phyloP scores from a whole-genome alignment of 1,140 invertebrate species.

The Sarcophaga bullata region DNA sequence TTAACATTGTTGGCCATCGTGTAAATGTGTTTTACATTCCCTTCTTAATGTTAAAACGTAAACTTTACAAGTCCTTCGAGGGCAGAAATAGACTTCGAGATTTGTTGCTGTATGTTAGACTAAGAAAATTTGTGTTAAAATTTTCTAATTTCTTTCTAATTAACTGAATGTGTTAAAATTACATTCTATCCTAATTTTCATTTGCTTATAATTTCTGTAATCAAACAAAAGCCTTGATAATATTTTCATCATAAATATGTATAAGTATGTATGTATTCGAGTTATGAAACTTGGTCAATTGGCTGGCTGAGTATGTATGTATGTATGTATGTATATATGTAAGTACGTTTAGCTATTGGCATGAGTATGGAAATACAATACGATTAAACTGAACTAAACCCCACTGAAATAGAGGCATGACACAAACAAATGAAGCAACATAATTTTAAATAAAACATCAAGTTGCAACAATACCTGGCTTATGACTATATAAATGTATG shows the following conservation, averaged over 20 bases:
- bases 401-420: neutral
- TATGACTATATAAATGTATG: neutral
- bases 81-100: too few relatives aligned
- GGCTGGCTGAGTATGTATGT: neutral
- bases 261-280: neutral
- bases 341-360: too few relatives aligned
- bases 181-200: too few relatives aligned
- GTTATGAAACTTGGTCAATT: neutral
- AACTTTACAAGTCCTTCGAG: too few relatives aligned
- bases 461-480: slow-evolving; percentile 12
- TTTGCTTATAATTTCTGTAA: too few relatives aligned
- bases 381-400: neutral
- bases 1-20: neutral
- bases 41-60: neutral
- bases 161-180: too few relatives aligned
- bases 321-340: neutral
- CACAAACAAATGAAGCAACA: slow-evolving; percentile 14
- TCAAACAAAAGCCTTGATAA: neutral
- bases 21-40: neutral
- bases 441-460: slow-evolving; percentile 25
- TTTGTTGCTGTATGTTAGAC: too few relatives aligned
- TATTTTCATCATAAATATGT: neutral
- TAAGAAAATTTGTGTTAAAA: too few relatives aligned
- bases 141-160: too few relatives aligned
- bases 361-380: neutral